Evolutionary conservation across 2,113 vertebrate genomes (phyloP).

Genomic region (Pagrus major): DNA sequence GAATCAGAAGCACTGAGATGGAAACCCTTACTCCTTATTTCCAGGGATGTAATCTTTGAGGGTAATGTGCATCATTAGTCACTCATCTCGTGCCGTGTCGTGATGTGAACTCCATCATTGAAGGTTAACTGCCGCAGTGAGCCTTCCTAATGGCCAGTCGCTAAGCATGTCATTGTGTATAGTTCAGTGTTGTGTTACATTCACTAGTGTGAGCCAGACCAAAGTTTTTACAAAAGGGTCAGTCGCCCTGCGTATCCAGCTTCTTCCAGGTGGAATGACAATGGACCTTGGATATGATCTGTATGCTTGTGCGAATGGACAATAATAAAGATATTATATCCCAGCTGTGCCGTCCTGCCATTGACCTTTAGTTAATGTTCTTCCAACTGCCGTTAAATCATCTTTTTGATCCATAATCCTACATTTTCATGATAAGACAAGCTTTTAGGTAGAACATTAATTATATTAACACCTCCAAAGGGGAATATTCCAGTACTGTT

Average conservation of each 20-base stretch:
- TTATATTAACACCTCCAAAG: not conserved
- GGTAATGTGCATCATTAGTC: conserved; percentile 37
- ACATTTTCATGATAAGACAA: not conserved
- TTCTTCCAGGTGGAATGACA: conserved; percentile 68
- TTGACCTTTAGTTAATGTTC: too few relatives aligned
- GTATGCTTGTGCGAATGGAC: conserved; percentile 84
- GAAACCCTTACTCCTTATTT: conserved; percentile 20
- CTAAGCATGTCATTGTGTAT: conserved; percentile 83
- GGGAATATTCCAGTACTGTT: not conserved
- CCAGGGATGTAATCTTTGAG: conserved; percentile 33
- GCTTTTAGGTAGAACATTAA: not conserved
- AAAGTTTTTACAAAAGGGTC: conserved; percentile 79
- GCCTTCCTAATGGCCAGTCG: conserved; percentile 61
- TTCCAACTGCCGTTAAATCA: not conserved
- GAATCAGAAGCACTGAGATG: conserved; percentile 27
- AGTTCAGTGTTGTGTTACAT: conserved; percentile 68
- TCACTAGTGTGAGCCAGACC: conserved; percentile 72
- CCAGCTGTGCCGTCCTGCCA: conserved; percentile 3
- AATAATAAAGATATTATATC: conserved; percentile 88
- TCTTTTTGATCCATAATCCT: not conserved
- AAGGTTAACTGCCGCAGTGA: conserved; percentile 58
- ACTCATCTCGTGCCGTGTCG: conserved; percentile 59
- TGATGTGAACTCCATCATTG: conserved; percentile 60
- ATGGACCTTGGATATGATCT: conserved; percentile 62
- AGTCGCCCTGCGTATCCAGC: conserved; percentile 54